Percentiles rank a stretch among this genome's conserved stretches.
These are phyloP conservation scores for Tipula unca DNA, from an alignment of 2,888 invertebrate genomes.

Conservation along the genomic window DNA sequence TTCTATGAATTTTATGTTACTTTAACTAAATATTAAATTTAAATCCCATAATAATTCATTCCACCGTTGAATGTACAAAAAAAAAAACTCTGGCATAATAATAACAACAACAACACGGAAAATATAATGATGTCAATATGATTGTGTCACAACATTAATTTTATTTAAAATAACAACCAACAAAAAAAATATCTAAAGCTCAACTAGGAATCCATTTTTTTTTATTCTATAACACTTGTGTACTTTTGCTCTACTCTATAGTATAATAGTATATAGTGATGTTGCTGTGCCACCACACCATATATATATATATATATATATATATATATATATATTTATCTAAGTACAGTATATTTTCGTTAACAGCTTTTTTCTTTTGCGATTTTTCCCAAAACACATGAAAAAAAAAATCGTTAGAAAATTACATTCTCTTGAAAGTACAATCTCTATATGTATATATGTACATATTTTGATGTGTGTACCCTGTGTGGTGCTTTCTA, in stretches of 20 bases:
- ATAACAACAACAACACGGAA: not conserved
- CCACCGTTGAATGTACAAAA: not conserved
- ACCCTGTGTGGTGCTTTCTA: not conserved
- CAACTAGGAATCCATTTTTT: not conserved
- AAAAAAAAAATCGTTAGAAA: conserved; percentile 3
- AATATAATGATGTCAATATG: conserved; percentile 14
- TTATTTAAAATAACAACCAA: conserved; percentile 8
- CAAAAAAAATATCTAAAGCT: not conserved
- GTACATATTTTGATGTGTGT: not conserved
- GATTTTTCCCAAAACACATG: not conserved
- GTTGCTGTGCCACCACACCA: not conserved
- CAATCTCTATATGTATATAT: not conserved
- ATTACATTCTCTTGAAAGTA: conserved; percentile 8
- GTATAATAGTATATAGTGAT: not conserved
- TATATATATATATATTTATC: too few species aligned
- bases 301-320: not conserved
- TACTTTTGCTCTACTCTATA: not conserved
- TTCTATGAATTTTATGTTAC: not conserved
- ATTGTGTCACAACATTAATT: conserved; percentile 14
- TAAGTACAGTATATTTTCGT: not conserved
- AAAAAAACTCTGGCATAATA: not conserved
- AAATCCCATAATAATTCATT: conserved; percentile 8
- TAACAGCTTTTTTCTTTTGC: not conserved
- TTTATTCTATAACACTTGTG: not conserved
- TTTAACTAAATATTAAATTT: not conserved